Base-by-base conservation (phyloP, 2,888 invertebrate species). In the Seladonia tumulorum region DNA sequence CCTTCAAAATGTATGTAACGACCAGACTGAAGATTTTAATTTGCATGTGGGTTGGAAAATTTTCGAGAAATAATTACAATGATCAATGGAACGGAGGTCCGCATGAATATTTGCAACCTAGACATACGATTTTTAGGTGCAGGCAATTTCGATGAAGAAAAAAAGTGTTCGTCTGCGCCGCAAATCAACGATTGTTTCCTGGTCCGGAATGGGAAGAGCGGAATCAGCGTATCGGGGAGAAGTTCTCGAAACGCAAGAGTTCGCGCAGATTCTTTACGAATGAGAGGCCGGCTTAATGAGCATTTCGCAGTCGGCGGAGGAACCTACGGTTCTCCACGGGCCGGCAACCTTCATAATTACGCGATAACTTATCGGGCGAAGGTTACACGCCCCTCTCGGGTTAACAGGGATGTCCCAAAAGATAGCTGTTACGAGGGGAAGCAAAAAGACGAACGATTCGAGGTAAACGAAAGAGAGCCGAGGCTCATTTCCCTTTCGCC, bases 401-500 rank as follows among this genome's bases (percentile, higher is more conserved):
- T 49, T 68, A 42, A 57, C 78, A 25, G 74, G 39, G 22, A 70
- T 60, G 39, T 47, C 53, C 72, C 73, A 42, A 29, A 71, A 82
- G 78, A 81, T 81, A 75, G 47, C 76, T 66, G 63, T 71, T 75
- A 72, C 74, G 47, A 83, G 79, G 25, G 25, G 45, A n/a, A 45
- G 82, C 45, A 78, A 82, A 84, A 88, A 83, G 87, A 79, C 74
- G 70, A 68, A 71, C 66, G 76, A 81, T 53, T 45, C 25, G 63
- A 57, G 74, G 63, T 85, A 89, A 83, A 83, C 76, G 85, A 85
- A 82, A 84, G 88, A 83, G 89, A 73, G 71, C 71, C 66, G 85
- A 85, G 88, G 75, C 84, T 90, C 86, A 87, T 90, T 91, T 91
- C 89, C 90, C 82, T 86, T 89, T 86, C 81, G 86, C 82, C 77